Base-by-base conservation (phyloP, 1,140 invertebrate genomes). In the Vanessa atalanta region DNA sequence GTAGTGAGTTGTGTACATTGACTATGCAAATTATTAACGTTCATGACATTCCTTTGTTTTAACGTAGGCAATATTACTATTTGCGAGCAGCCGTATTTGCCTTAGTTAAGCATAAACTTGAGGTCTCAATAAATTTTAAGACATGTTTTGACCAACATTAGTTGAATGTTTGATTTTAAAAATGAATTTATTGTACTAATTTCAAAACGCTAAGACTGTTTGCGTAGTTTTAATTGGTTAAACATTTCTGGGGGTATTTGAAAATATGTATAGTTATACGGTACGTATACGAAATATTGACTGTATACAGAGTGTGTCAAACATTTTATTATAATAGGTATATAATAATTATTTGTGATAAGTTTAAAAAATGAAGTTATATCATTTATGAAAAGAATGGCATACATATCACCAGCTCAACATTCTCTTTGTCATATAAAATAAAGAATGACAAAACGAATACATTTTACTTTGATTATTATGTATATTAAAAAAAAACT, bases 31-130 rank as follows among this genome's bases (percentile, higher is more conserved):
- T 70, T 74, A 73, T 71, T 43, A 48, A 75, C 61, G 60, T 77
- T 81, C 79, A 83, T 79, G 79, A 83, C 82, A 83, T 83, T 83
- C 81, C 81, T 78, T 73, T 75, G 55, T 65, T 70, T 69, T 75
- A 66, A 55, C 70, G 72, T 76, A 80, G 73, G 64, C 76, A 69
- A 71, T 77, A 60, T 61, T 65, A 15, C 60, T 78, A 63, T 72
- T 64, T 50, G 13, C 43, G 69, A 70, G 63, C 48, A 73, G 79
- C 79, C 79, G 75, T 72, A 74, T 68, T 81, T 77, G 68, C 77
- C 72, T 79, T 65, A 73, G 72, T 70, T 48, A 76, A 63, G 70
- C 74, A 15, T 43, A 26, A 75, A 43, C 12, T 60, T 57, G 37
- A 68, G 70, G 64, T 71, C 69, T 68, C 47, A 72, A 53, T 72